phyloP scores from a whole-genome alignment of 2,113 vertebrate genomes.

The Coryphaenoides rupestris region DNA sequence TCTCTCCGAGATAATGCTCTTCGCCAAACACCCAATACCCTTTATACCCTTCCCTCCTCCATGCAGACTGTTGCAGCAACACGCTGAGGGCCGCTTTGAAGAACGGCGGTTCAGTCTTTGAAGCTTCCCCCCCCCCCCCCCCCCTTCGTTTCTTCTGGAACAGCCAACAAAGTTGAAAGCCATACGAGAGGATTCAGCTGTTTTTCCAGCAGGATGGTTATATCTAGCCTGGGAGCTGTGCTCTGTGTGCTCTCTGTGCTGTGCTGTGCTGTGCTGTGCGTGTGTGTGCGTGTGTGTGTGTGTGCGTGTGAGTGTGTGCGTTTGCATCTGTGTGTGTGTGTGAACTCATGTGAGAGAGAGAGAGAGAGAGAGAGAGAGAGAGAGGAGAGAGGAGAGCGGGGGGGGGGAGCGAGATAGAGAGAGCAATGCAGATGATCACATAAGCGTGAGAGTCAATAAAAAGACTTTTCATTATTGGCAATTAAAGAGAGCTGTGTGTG shows the following conservation, averaged over 20 bases:
- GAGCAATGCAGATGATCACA: conserved; percentile 28
- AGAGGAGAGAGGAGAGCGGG: conserved; percentile 31
- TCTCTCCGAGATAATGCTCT: conserved; percentile 61
- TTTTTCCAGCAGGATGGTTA: conserved; percentile 55
- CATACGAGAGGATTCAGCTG: conserved; percentile 60
- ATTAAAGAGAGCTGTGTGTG: conserved; percentile 31
- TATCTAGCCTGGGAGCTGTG: conserved; percentile 36
- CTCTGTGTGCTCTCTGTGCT: too few species aligned
- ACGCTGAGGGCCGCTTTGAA: conserved; percentile 70
- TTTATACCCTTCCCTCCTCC: conserved; percentile 61
- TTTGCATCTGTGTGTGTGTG: too few species aligned
- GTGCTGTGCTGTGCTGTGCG: too few species aligned
- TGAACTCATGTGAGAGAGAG: conserved; percentile 15
- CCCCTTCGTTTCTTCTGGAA: conserved; percentile 44
- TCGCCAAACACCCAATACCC: conserved; percentile 55
- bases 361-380: conserved; percentile 28
- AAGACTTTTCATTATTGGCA: conserved; percentile 47
- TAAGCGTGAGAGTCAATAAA: conserved; percentile 38
- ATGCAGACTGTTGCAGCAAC: conserved; percentile 56
- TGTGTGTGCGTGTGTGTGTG: conserved; percentile 20
- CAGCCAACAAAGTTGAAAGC: conserved; percentile 71
- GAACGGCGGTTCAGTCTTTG: conserved; percentile 63
- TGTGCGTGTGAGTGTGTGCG: conserved; percentile 9
- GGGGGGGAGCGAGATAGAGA: too few species aligned
- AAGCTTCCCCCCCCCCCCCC: conserved; percentile 68